These are phyloP conservation scores for Colossoma macropomum DNA, from an alignment of 2,113 vertebrate genomes.

Conservation along the genomic window DNA sequence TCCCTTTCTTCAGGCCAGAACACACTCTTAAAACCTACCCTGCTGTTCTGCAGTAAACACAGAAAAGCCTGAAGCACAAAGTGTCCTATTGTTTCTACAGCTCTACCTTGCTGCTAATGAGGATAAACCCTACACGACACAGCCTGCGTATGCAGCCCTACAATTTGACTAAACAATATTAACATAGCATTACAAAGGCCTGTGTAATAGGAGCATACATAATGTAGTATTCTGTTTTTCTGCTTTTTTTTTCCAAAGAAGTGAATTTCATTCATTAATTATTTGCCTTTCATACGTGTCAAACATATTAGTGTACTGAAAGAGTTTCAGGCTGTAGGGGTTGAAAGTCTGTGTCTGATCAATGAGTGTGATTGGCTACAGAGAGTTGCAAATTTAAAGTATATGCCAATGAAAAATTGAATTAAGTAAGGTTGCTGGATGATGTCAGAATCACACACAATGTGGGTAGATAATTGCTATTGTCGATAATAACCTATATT, in stretches of 20 bases:
- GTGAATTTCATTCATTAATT: not conserved
- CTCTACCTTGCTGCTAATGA: conserved; percentile 26
- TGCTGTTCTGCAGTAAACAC: conserved; percentile 39
- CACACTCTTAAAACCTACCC: conserved; percentile 34
- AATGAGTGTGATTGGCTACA: not conserved
- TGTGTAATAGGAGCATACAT: not conserved
- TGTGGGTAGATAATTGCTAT: no score
- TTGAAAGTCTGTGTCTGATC: no score
- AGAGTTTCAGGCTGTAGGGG: no score
- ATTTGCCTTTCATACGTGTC: not conserved
- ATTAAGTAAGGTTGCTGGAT: not conserved
- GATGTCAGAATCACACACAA: no score
- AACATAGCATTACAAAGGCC: conserved; percentile 1
- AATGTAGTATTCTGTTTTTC: not conserved
- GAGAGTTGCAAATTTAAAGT: not conserved
- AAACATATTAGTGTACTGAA: not conserved
- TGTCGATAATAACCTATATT: no score
- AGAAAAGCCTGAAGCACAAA: conserved; percentile 29
- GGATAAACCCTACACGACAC: not conserved
- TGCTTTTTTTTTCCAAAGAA: not conserved
- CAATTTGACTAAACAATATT: not conserved
- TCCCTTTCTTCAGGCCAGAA: conserved; percentile 43
- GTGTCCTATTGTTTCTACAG: conserved; percentile 35
- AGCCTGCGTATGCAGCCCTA: not conserved
- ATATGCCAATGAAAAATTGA: not conserved